phyloP scores from a whole-genome alignment of 2,113 vertebrate genomes.

The Shinisaurus crocodilurus region DNA sequence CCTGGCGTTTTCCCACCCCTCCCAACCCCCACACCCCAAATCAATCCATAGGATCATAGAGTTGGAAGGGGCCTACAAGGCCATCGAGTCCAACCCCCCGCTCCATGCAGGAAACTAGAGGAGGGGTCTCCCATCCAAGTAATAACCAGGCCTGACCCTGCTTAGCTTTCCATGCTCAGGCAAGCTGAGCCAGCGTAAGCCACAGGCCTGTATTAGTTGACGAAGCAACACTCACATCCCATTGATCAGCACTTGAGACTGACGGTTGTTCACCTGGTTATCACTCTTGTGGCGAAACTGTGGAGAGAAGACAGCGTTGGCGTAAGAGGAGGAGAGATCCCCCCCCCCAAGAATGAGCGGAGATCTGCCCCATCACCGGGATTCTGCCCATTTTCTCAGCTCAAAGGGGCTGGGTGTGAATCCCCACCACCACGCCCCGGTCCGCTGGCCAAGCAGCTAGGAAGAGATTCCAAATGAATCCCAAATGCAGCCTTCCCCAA shows the following conservation, averaged over 20 bases:
- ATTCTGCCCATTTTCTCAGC: background rate
- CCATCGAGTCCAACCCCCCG: too few relatives aligned
- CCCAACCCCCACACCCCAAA: too few relatives aligned
- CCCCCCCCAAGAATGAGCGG: background rate
- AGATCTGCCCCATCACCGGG: background rate
- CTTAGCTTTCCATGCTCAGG: too few relatives aligned
- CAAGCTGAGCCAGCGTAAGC: too few relatives aligned
- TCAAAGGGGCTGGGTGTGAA: background rate
- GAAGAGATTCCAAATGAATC: background rate
- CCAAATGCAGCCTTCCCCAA: background rate
- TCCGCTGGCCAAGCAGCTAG: background rate
- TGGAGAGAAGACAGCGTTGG: background rate
- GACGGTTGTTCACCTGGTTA: constrained; percentile 96
- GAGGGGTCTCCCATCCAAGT: too few relatives aligned
- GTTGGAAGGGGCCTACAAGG: too few relatives aligned
- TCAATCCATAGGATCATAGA: too few relatives aligned
- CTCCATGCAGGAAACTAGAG: too few relatives aligned
- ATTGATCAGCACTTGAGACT: constrained; percentile 93
- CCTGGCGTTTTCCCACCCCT: too few relatives aligned
- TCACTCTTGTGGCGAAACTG: constrained; percentile 98
- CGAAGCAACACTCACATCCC: constrained; percentile 84
- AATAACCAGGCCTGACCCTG: too few relatives aligned
- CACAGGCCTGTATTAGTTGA: too few relatives aligned
- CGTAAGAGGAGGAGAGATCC: background rate
- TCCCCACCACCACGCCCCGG: background rate